Percentiles rank a stretch among this genome's conserved stretches.
Evolutionary conservation across 2,113 vertebrate genomes (phyloP).

Genomic region (Oreotrochilus melanogaster): DNA sequence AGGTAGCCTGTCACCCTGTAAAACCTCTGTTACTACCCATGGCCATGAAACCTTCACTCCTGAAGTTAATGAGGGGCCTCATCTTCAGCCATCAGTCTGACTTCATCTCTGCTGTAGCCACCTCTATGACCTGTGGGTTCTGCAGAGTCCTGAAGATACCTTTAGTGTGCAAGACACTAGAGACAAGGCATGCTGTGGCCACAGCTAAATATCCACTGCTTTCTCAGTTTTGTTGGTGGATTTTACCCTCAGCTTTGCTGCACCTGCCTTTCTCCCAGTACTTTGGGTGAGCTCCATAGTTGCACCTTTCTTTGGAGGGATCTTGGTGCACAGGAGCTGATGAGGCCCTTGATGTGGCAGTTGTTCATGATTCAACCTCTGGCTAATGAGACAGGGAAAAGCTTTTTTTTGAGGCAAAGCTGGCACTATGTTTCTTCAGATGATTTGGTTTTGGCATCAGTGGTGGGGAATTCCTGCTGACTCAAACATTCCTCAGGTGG

Average conservation of each 20-base stretch:
- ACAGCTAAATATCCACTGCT: neutral
- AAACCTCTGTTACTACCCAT: neutral
- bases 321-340: neutral
- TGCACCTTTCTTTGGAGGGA: too few species aligned
- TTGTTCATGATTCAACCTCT: accelerated
- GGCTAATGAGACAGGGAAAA: neutral
- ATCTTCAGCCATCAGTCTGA: neutral
- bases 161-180: neutral
- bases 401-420: neutral
- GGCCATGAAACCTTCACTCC: too few species aligned
- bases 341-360: accelerated
- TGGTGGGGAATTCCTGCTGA: neutral
- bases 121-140: neutral
- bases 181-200: neutral
- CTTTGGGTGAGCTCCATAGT: neutral
- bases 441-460: neutral
- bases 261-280: neutral
- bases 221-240: neutral
- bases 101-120: neutral
- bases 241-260: neutral
- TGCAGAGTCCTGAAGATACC: neutral
- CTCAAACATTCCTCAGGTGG: neutral
- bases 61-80: neutral
- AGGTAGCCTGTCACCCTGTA: accelerated
- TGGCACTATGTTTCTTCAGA: accelerated